A percentile compares a stretch with the other conserved stretches of the same genome.
phyloP scores from a whole-genome alignment of 2,888 invertebrate species.

The Microdon myrmicae region DNA sequence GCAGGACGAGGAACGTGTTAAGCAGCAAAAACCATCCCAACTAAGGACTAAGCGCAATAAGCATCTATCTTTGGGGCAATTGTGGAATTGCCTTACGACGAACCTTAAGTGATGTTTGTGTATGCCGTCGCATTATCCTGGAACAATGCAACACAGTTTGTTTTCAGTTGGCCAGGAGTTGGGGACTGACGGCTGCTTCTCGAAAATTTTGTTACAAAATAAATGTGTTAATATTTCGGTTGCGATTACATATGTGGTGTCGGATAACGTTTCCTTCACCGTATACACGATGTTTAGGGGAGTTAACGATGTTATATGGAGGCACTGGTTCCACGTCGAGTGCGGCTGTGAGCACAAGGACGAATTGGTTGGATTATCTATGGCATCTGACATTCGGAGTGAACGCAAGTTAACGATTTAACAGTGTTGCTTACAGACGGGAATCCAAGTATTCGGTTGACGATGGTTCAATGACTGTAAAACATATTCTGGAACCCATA shows the following conservation, averaged over 20 bases:
- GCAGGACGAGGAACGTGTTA: constrained; percentile 20
- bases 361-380: constrained; percentile 50
- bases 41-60: constrained; percentile 21
- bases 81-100: constrained; percentile 38
- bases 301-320: constrained; percentile 26
- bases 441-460: too few species aligned
- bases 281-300: constrained; percentile 35
- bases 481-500: too few species aligned
- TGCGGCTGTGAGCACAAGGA: constrained; percentile 31
- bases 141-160: constrained; percentile 42
- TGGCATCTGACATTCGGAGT: constrained; percentile 46
- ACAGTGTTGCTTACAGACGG: constrained; percentile 1
- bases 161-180: constrained; percentile 18
- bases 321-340: constrained; percentile 22
- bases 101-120: constrained; percentile 11
- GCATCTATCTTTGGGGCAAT: constrained; percentile 37
- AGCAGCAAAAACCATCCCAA: constrained; percentile 33
- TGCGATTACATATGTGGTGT: constrained; percentile 37
- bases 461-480: too few species aligned
- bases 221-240: constrained; percentile 52
- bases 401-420: constrained; percentile 35
- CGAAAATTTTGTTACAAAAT: constrained; percentile 41
- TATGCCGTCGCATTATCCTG: constrained; percentile 20
- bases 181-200: constrained; percentile 1
- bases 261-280: constrained; percentile 18